Evolutionary conservation across 2,113 vertebrate species (phyloP), one percentile per base, ranked within the genome.

Genomic region (Lichenostomus cassidix): DNA sequence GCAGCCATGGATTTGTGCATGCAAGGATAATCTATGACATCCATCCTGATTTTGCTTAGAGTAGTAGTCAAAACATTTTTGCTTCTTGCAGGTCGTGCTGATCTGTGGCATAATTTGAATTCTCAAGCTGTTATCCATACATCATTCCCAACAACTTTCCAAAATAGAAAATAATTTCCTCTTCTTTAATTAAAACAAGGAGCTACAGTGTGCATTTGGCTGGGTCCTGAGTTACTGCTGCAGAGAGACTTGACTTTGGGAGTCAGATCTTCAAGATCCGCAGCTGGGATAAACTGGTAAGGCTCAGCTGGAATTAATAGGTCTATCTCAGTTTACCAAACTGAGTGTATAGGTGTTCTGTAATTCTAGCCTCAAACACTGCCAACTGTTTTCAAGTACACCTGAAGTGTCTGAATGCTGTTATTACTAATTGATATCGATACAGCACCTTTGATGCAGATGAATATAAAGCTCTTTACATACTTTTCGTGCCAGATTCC

Each of bases 11-110:
- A 58, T 89, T 53, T 92, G 81, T 78, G 31, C 27, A 47, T 52
- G 62, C 79, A 77, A 42, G 5, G 92, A 42, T 70, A 83, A 93
- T 93, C 87, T 88, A 79, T 94, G 95, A 94, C 92, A 94, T 75
- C 81, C 90, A 81, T 93, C 83, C 95, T 33, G n/a, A 87, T 93
- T 96, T 94, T 96, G 87, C 95, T 97, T 93, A 67, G 94, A 78
- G 83, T 78, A 94, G 90, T 49, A 96, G 91, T 94, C 97, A 95
- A 96, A 97, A 97, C 93, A 96, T 90, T 97, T 95, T 95, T 96
- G 75, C 96, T 97, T 89, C 89, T 92, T 97, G 74, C 14, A 69
- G 94, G 95, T 92, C 94, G 60, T 95, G 95, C 81, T 94, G 95
- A 82, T 96, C 94, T 85, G 91, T 53, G 76, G 65, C 62, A 74